Evolutionary conservation across 2,888 invertebrate species (phyloP).

Genomic region (Atethmia centrago): DNA sequence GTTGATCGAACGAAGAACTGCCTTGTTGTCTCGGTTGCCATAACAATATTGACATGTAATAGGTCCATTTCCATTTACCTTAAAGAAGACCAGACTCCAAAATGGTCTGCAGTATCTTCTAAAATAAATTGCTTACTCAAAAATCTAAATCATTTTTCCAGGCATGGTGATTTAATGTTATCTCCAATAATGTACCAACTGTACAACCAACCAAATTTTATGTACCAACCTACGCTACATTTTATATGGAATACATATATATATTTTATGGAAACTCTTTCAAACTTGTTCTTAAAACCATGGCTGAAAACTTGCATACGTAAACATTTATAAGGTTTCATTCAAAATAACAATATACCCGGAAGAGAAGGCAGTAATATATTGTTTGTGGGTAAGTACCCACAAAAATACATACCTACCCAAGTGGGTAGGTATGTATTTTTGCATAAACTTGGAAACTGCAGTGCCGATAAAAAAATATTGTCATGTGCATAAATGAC

Average conservation of each 20-base stretch:
- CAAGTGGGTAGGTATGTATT: neutral
- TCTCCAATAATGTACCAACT: too few relatives aligned
- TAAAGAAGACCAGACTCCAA: neutral
- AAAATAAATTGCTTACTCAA: neutral
- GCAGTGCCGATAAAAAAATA: conserved; percentile 14
- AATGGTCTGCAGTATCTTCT: neutral
- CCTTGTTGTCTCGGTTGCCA: neutral
- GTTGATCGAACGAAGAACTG: neutral
- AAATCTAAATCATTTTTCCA: neutral
- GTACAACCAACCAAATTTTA: too few relatives aligned
- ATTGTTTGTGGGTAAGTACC: neutral
- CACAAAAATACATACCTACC: too few relatives aligned
- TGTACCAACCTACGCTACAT: neutral
- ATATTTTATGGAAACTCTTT: neutral
- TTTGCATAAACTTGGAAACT: conserved; percentile 31
- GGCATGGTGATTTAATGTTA: neutral
- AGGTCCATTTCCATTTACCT: neutral
- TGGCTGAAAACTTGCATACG: neutral
- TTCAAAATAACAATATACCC: conserved; percentile 30
- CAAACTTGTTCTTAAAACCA: conserved; percentile 4
- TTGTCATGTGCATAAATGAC: conserved; percentile 1
- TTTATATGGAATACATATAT: neutral
- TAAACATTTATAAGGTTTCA: conserved; percentile 30
- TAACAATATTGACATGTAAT: neutral
- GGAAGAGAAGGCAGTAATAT: conserved; percentile 24